Base-by-base conservation (phyloP, 2,113 vertebrate species). In the Hippocampus comes region DNA sequence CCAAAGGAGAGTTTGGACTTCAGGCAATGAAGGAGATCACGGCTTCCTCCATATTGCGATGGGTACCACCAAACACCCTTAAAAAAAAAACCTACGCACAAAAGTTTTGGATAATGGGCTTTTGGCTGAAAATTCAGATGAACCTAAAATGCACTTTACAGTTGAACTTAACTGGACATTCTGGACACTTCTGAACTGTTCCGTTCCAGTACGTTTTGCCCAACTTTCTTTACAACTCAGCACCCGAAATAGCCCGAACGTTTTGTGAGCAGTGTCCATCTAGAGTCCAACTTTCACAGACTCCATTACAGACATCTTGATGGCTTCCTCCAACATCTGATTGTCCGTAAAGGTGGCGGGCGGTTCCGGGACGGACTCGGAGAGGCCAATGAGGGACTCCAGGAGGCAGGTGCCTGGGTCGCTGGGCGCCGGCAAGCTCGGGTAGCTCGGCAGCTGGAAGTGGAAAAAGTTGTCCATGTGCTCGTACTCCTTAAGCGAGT, bases 241-340 rank as follows among this genome's bases (percentile, higher is more conserved):
- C 21, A 23, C 21, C 18, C 18, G 7, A 51, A 51, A 51, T 18
- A 56, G 9, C 21, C 53, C 53, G 1, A 23, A 23, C 21, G 3
- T 23, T 23, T 56, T 12, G n/a, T 11, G n/a, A 23, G 49, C 8
- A 7, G 3, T 9, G 49, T 51, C 15, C 15, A 18, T 51, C 49
- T 20, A 14, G 48, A 72, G 74, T 95, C 89, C 97, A 83, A 95
- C 95, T 75, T 94, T 95, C 79, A 95, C 93, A 0, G 94, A 95
- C 84, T 97, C 96, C 92, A 95, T 92, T 79, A 97, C 92, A 0
- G 96, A 94, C 1, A 94, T 91, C 27, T 93, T 94, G 87, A 96
- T 94, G 84, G 94, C 90, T 72, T 98, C 96, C 89, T 99, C 97
- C 79, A 97, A 91, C 88, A 96, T 90, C 48, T 95, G 96, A 95